Percentiles rank a stretch among this genome's conserved stretches.
These are phyloP conservation scores for Pantherophis vulpinus DNA, from an alignment of 2,797 vertebrate species.

Conservation along the genomic window DNA sequence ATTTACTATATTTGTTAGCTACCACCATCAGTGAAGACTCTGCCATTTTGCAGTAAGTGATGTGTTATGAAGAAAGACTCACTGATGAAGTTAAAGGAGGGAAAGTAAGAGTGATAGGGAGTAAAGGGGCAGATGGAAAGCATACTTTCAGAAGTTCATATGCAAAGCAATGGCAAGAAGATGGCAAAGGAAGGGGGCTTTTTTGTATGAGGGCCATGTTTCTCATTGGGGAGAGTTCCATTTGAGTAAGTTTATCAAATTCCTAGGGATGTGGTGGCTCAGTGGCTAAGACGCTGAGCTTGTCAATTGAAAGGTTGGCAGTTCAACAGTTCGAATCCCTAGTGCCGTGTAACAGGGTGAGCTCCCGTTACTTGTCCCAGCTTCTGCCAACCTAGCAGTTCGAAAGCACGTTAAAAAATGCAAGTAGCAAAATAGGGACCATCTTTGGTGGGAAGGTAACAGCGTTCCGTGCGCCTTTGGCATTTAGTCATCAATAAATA, in stretches of 20 bases:
- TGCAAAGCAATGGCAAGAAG: neutral
- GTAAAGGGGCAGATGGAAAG: neutral
- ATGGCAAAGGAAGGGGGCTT: neutral
- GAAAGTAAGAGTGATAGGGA: neutral
- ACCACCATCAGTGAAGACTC: neutral
- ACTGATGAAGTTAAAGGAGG: neutral
- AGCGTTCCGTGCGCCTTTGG: too few relatives aligned
- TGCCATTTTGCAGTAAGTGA: neutral
- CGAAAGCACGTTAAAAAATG: too few relatives aligned
- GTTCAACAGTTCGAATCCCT: too few relatives aligned
- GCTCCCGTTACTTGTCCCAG: too few relatives aligned
- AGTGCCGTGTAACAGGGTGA: too few relatives aligned
- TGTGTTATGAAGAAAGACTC: neutral
- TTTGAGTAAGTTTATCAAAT: neutral
- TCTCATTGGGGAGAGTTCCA: neutral
- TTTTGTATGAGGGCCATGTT: neutral
- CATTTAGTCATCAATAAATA: too few relatives aligned
- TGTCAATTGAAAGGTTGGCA: too few relatives aligned
- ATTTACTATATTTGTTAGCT: neutral
- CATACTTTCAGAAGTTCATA: neutral
- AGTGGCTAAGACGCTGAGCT: too few relatives aligned
- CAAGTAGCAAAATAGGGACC: too few relatives aligned
- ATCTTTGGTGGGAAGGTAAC: too few relatives aligned
- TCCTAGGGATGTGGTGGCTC: too few relatives aligned
- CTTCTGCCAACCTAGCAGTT: too few relatives aligned